Evolutionary conservation across 2,113 vertebrate species (phyloP).

Genomic region (Silurus meridionalis): DNA sequence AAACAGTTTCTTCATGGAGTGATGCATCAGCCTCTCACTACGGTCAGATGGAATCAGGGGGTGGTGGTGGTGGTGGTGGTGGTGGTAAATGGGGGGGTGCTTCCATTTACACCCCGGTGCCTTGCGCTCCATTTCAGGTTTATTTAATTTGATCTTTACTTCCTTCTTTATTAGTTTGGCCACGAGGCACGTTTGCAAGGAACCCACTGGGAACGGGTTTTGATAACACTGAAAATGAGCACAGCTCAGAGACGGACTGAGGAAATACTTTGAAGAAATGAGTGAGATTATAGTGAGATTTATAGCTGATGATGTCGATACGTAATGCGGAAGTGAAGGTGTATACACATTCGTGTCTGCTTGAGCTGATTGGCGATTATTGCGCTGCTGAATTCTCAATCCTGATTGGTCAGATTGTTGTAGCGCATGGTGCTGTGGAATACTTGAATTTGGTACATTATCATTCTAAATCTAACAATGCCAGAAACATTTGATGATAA

Average conservation of each 20-base stretch:
- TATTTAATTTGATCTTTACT: constrained; percentile 8
- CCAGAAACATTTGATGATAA: too few relatives aligned
- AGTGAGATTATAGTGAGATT: background rate
- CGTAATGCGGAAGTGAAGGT: background rate
- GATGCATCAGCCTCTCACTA: constrained; percentile 35
- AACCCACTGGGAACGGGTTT: background rate
- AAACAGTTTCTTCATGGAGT: constrained; percentile 16
- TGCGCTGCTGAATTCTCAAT: background rate
- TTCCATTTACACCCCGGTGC: background rate
- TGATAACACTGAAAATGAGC: background rate
- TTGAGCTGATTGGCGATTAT: background rate
- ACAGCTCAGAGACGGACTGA: background rate
- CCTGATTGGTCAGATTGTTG: background rate
- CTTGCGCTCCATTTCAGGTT: background rate
- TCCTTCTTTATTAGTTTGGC: constrained; percentile 1
- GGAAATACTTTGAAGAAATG: background rate
- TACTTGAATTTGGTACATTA: too few relatives aligned
- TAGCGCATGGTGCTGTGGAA: too few relatives aligned
- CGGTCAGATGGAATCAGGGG: too few relatives aligned
- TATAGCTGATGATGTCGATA: background rate
- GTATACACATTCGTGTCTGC: background rate
- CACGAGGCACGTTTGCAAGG: background rate
- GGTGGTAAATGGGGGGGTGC: too few relatives aligned
- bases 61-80: too few relatives aligned
- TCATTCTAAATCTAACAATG: too few relatives aligned